phyloP scores from a whole-genome alignment of 2,888 invertebrate species.

The Laspeyria flexula region DNA sequence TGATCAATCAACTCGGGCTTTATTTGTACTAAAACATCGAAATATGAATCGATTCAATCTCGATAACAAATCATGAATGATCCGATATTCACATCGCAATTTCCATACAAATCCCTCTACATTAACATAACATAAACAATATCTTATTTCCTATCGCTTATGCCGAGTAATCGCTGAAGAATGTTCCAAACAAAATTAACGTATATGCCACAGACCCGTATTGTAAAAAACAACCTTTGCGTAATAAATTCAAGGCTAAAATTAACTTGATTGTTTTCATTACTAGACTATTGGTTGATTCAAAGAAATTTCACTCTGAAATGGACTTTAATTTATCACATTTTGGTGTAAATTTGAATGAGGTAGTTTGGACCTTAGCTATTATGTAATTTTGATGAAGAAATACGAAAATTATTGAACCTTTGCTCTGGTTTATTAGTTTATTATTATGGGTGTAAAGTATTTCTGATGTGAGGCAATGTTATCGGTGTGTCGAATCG shows the following conservation, averaged over 20 bases:
- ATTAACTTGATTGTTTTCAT: background rate
- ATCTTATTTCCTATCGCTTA: conserved; percentile 3
- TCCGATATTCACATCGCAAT: conserved; percentile 1
- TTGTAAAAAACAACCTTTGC: background rate
- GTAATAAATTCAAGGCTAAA: background rate
- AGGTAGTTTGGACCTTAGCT: background rate
- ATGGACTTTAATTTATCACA: background rate
- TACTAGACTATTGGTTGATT: background rate
- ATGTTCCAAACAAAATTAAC: background rate
- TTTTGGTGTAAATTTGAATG: background rate
- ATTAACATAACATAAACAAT: conserved; percentile 5
- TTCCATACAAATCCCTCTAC: conserved; percentile 1
- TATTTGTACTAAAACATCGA: background rate
- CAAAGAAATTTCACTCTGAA: background rate
- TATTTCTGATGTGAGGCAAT: conserved; percentile 1
- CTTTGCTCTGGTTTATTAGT: conserved; percentile 1
- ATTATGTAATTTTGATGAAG: background rate
- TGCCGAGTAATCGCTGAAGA: background rate
- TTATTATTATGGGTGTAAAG: background rate
- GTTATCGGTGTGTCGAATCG: background rate
- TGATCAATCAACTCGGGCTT: background rate
- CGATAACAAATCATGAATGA: conserved; percentile 5
- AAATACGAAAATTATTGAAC: background rate
- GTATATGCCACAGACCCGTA: background rate
- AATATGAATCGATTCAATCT: background rate